phyloP scores from a whole-genome alignment of 2,113 vertebrate species.

The Chroicocephalus ridibundus region DNA sequence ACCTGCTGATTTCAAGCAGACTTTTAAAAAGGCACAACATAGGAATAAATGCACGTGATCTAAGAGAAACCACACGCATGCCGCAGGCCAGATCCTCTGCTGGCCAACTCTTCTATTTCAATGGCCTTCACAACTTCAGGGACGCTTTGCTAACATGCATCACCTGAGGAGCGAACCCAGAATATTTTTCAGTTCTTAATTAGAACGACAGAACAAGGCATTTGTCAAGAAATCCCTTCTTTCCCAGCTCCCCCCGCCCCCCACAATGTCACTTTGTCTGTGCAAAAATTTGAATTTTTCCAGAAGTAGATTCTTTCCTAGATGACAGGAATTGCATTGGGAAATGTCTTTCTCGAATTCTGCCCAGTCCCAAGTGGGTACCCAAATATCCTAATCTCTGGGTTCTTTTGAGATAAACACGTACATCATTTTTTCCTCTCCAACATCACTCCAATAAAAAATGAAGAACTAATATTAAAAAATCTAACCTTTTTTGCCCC shows the following conservation, averaged over 20 bases:
- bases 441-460: background rate
- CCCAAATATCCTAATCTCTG: background rate
- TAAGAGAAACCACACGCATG: background rate
- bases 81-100: background rate
- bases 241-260: accelerated
- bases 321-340: background rate
- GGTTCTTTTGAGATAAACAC: background rate
- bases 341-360: background rate
- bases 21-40: background rate
- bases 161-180: background rate
- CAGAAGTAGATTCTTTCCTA: background rate
- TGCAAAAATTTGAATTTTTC: background rate
- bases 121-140: background rate
- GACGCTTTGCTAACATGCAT: background rate
- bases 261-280: background rate
- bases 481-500: background rate
- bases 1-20: conserved; percentile 45
- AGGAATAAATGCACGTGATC: background rate
- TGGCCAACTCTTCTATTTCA: background rate
- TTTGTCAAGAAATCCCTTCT: background rate
- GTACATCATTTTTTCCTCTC: background rate
- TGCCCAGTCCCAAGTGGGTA: background rate
- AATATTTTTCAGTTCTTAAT: background rate
- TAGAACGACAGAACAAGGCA: background rate
- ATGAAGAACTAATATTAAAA: background rate